Conservation (phyloP, 2,888 invertebrate genomes). For the Lasioglossum villosulum region DNA sequence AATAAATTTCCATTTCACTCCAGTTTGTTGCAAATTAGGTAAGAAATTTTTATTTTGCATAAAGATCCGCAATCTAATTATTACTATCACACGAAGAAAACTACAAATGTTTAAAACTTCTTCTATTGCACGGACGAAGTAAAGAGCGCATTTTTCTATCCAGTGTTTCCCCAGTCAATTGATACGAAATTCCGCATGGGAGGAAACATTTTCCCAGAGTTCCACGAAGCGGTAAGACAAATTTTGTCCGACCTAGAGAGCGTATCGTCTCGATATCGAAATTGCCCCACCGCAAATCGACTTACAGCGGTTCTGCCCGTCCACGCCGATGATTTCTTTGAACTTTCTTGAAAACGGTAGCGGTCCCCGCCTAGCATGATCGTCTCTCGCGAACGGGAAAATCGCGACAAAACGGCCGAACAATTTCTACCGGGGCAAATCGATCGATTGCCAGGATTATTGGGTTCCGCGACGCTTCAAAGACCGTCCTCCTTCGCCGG, state of each 20-base stretch:
- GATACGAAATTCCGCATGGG: background rate
- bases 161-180: background rate
- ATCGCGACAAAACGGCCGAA: conserved; percentile 8
- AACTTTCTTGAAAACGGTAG: conserved; percentile 4
- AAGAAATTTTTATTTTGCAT: no score
- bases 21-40: no score
- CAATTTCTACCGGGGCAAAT: conserved; percentile 9
- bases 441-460: conserved; percentile 32
- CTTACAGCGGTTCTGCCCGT: background rate
- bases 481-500: background rate
- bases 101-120: background rate
- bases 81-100: background rate
- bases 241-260: background rate
- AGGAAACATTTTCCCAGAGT: background rate
- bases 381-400: background rate
- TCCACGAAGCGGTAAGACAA: background rate
- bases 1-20: no score
- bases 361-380: conserved; percentile 12
- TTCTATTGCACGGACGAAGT: background rate
- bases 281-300: background rate
- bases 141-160: background rate
- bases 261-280: conserved; percentile 9
- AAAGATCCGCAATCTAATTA: no score
- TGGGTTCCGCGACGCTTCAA: conserved; percentile 26
- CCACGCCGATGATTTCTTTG: background rate